Conservation (phyloP, 2,888 invertebrate species). For the Tetrapedia diversipes region DNA sequence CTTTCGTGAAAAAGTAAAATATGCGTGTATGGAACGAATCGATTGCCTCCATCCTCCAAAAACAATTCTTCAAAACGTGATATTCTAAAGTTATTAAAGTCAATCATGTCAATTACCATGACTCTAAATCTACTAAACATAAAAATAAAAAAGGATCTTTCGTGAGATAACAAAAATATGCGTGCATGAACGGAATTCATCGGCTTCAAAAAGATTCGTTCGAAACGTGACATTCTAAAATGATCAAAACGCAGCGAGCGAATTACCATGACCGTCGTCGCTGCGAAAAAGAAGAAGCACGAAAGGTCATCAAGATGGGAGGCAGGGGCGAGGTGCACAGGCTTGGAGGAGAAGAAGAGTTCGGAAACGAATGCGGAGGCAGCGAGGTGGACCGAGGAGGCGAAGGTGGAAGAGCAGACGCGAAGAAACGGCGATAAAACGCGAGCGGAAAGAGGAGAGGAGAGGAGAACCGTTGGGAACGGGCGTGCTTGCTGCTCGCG, state of each 20-base stretch:
- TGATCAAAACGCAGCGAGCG: neutral
- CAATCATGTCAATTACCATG: no score
- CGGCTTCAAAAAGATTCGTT: no score
- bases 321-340: neutral
- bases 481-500: slow-evolving; percentile 80
- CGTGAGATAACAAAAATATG: no score
- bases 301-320: neutral
- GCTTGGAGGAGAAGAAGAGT: neutral
- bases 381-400: neutral
- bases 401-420: slow-evolving; percentile 5
- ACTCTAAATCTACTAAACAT: no score
- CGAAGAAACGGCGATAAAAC: slow-evolving; percentile 28
- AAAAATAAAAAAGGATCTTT: no score
- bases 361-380: slow-evolving; percentile 7
- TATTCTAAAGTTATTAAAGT: no score
- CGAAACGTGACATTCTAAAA: no score
- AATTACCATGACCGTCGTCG: neutral
- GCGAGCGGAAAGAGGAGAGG: slow-evolving; percentile 48
- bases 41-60: no score
- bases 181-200: no score
- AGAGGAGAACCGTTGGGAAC: slow-evolving; percentile 64
- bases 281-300: neutral
- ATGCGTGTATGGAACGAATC: no score
- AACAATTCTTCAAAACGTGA: no score
- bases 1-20: no score